Conservation (phyloP, 2,888 invertebrate genomes). For the Orchestes rusci region DNA sequence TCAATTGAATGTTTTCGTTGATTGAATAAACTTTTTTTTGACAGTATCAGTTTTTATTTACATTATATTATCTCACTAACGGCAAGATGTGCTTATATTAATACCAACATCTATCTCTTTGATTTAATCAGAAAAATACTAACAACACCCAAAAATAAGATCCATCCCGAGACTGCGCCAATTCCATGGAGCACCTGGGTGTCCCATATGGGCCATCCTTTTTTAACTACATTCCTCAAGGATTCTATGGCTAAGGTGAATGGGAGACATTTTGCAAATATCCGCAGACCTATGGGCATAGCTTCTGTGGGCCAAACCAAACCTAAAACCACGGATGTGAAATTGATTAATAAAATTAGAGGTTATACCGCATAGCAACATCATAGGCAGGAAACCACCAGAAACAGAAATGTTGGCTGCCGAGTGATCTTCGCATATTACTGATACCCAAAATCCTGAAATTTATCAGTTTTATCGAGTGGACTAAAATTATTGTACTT, state of each 20-base stretch:
- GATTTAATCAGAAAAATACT: constrained; percentile 36
- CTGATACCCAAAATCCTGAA: constrained; percentile 72
- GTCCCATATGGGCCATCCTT: constrained; percentile 63
- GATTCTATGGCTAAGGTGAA: constrained; percentile 74
- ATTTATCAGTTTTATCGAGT: constrained; percentile 6
- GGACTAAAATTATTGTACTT: constrained; percentile 24
- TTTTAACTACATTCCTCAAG: constrained; percentile 66
- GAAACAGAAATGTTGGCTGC: constrained; percentile 78
- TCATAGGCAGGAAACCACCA: constrained; percentile 85
- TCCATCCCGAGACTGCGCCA: constrained; percentile 58
- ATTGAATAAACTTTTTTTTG: too few species aligned
- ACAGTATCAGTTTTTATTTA: too few species aligned
- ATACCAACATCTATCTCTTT: constrained; percentile 31
- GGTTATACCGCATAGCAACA: constrained; percentile 50
- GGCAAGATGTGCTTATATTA: too few species aligned
- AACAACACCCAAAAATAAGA: constrained; percentile 32
- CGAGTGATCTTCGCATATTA: constrained; percentile 69
- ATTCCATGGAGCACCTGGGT: constrained; percentile 69
- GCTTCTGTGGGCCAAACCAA: constrained; percentile 65
- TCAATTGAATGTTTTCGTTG: not conserved
- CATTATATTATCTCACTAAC: too few species aligned
- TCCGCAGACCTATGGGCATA: constrained; percentile 46
- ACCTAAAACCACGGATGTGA: constrained; percentile 40
- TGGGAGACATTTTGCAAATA: constrained; percentile 47
- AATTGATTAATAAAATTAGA: not conserved